phyloP scores from a whole-genome alignment of 2,113 vertebrate species.

The Tenebrosternarchus preto region DNA sequence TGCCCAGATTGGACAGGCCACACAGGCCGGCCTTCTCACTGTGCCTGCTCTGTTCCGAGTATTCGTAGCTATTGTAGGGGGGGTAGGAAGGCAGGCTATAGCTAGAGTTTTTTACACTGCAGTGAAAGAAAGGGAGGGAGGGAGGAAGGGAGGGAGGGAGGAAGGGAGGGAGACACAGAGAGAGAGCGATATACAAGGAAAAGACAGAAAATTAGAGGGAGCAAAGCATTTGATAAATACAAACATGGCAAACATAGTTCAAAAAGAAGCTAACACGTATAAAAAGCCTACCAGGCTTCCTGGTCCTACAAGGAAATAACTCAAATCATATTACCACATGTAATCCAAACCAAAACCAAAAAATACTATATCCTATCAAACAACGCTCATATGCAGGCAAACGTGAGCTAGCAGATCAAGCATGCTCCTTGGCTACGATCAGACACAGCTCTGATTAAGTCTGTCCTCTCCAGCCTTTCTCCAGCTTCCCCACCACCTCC shows the following conservation, averaged over 20 bases:
- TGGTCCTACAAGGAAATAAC: background rate
- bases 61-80: constrained; percentile 93
- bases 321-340: background rate
- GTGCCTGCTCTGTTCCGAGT: constrained; percentile 89
- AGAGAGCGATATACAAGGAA: constrained; percentile 7
- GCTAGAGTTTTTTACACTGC: constrained; percentile 97
- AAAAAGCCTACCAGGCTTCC: background rate
- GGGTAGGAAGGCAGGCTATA: constrained; percentile 93
- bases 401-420: background rate
- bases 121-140: constrained; percentile 55
- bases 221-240: background rate
- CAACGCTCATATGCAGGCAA: background rate
- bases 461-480: background rate
- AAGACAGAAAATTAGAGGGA: constrained; percentile 17
- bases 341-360: too few species aligned
- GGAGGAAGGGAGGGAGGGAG: background rate
- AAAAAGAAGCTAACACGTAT: constrained; percentile 8
- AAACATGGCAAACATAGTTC: background rate
- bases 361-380: background rate
- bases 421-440: background rate
- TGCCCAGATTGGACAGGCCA: constrained; percentile 97
- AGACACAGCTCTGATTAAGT: background rate
- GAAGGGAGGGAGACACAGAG: background rate
- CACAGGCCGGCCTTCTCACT: constrained; percentile 92
- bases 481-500: background rate